Evolutionary conservation across 2,113 vertebrate species (phyloP), one percentile per base, ranked within the genome.

Genomic region (Macrotus californicus): DNA sequence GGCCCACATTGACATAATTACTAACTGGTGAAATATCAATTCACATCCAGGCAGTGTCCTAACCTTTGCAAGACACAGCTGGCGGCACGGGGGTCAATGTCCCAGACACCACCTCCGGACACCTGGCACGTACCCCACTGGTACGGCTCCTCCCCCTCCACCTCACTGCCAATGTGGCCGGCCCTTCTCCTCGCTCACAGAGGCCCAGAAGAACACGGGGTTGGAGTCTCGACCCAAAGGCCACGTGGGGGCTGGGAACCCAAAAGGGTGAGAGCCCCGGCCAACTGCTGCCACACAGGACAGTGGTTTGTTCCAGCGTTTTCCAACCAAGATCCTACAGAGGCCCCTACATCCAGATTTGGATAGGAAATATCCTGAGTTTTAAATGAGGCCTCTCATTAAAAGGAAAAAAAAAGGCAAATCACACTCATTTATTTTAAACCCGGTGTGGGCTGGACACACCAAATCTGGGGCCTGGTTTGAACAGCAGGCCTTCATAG

Each of bases 41-140:
- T 66, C 4, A 5, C 7, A 19, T 3, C 43, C 41, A 54, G 67
- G 54, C 1, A 0, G 29, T 36, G 26, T 3, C 59, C 73, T 50
- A 4, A 43, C 7, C 0, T 2, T 34, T 0, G 2, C 4, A 0
- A 7, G 52, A 59, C 15, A 10, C 0, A 4, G 13, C 67, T 36
- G 70, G 19, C 0, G 12, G 2, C 3, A 26, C 0, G 12, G 14
- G 6, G 7, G 2, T 14, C 91, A 13, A 0, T 0, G 24, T 39
- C 61, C 11, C 7, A 54, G 92, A 36, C 9, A 5, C 10, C 0
- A 0, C 79, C 67, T 43, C 43, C n/a, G 80, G 46, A 83, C 41
- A 3, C 14, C n/a, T 29, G 56, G 56, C 3, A 24, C 22, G 56
- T 19, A 59, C 56, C 6, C 41, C 36, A 1, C 2, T 5, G 39